Evolutionary conservation across 2,797 vertebrate species (phyloP), one percentile per base, ranked within the genome.

Genomic region (Nannoperca australis): DNA sequence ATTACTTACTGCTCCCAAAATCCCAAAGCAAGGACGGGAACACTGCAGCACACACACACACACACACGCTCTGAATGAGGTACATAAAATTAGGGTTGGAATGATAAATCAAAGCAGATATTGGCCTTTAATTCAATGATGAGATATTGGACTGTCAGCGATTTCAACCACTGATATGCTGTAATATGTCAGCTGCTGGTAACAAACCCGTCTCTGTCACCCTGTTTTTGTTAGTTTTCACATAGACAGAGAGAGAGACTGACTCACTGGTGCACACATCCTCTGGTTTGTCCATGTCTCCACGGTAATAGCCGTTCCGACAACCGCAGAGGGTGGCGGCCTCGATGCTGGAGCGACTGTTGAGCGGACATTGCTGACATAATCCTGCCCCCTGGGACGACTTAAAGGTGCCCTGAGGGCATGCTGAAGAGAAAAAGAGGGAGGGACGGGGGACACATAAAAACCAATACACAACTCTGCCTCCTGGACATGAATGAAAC

Each of bases 221-320:
- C 24, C 47, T 34, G 24, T 27, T 27, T 27, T 27, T 1, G 24
- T 27, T 27, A 27, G 24, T 27, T 27, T 27, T 27, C 24, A 27
- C 24, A 27, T 27, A 27, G 24, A 27, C 24, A 27, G 24, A 62
- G 51, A 61, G 49, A 58, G 32, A 38, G 59, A 36, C 12, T 45
- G 80, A 97, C 97, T 97, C 94, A 98, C 97, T 98, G 82, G 97
- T 98, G 87, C 97, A 98, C 38, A 95, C 85, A 40, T 95, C 95
- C 55, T 96, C 94, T 0, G 97, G 95, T 1, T 83, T 95, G 90
- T 98, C 97, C 78, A 96, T 96, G 84, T 98, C 97, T 0, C 97
- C 96, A 1, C 97, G 94, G 88, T 98, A 97, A 89, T 97, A 98
- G 63, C 97, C 97, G 0, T 96, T 98, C 63, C 97, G 96, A 87